Conservation (phyloP, 1,140 invertebrate species). For the Coelopa frigida region DNA sequence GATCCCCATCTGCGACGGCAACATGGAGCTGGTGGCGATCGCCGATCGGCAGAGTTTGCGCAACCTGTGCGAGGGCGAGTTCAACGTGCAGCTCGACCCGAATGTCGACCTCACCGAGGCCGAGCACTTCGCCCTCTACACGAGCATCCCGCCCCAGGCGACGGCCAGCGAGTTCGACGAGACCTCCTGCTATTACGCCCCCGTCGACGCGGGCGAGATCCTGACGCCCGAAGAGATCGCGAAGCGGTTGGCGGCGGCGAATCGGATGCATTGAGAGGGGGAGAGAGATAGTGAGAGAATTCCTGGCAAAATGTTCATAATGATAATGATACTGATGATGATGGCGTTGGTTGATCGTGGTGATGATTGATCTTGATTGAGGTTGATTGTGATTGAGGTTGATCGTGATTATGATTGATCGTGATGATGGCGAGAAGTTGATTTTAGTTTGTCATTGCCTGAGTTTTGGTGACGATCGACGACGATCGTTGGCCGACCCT, state of each 20-base stretch:
- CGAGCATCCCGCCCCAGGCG: conserved; percentile 72
- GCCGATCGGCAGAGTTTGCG: conserved; percentile 42
- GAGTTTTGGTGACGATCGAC: too few relatives aligned
- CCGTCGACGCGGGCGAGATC: conserved; percentile 66
- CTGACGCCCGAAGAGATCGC: conserved; percentile 41
- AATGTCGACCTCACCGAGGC: conserved; percentile 67
- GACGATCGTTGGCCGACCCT: too few relatives aligned
- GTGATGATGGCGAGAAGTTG: too few relatives aligned
- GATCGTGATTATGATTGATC: too few relatives aligned
- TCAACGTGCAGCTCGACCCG: conserved; percentile 41
- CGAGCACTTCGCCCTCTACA: conserved; percentile 79
- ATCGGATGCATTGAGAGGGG: conserved; percentile 18
- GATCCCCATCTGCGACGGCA: conserved; percentile 39
- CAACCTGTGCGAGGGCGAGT: conserved; percentile 39
- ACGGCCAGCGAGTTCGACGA: conserved; percentile 81
- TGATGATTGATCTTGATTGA: too few relatives aligned
- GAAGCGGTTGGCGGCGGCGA: conserved; percentile 30
- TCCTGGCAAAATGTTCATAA: too few relatives aligned
- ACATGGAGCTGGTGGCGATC: conserved; percentile 44
- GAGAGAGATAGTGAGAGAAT: too few relatives aligned
- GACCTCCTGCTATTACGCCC: conserved; percentile 75
- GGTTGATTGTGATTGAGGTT: too few relatives aligned
- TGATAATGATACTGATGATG: too few relatives aligned
- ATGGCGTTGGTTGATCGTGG: too few relatives aligned
- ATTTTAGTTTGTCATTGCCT: too few relatives aligned